Base-by-base conservation (phyloP, 2,113 vertebrate species). In the Ammodytes dubius region DNA sequence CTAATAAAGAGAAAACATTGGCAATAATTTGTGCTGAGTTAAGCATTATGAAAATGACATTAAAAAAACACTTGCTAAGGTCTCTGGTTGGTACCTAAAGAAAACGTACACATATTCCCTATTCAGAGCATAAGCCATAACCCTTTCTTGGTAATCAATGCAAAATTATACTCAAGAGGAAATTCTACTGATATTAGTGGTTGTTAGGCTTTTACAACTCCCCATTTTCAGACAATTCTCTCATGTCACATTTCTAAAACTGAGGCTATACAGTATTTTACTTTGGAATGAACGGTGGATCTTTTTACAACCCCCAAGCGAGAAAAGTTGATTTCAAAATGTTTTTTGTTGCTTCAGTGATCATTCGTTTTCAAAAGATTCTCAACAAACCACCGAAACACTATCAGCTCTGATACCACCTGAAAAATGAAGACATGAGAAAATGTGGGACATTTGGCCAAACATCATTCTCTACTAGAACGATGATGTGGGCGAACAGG, bases 401-500 rank as follows among this genome's bases (percentile, higher is more conserved):
- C 5, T 42, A 49, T 59, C 40, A 66, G 46, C 42, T 70, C 4
- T 9, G 52, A 63, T 47, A 46, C 5, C 40, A 71, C 59, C 47
- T 73, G 59, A 40, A 46, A 47, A 58, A n/a, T 13, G 37, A 46
- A 69, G 54, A 59, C 54, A 27, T 40, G 74, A 42, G 19, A 50
- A 60, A 59, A 50, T 15, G 43, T 27, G 47, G 75, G 58, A 70
- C 81, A 70, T 83, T 89, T 80, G 81, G 56, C 37, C 81, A 83
- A 84, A 91, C 81, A 87, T 77, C 27, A 27, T 27, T 27, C 59
- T 89, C 82, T 61, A 72, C 82, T 27, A 67, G 85, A 87, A 49
- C 39, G 63, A 61, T 81, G 86, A 89, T 87, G 87, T 89, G 82
- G 89, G 81, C 88, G 82, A 50, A 17, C 61, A 81, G 73, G 86